A percentile compares a stretch with the other conserved stretches of the same genome.
phyloP scores from a whole-genome alignment of 2,113 vertebrate species.

The Sakesphorus luctuosus region DNA sequence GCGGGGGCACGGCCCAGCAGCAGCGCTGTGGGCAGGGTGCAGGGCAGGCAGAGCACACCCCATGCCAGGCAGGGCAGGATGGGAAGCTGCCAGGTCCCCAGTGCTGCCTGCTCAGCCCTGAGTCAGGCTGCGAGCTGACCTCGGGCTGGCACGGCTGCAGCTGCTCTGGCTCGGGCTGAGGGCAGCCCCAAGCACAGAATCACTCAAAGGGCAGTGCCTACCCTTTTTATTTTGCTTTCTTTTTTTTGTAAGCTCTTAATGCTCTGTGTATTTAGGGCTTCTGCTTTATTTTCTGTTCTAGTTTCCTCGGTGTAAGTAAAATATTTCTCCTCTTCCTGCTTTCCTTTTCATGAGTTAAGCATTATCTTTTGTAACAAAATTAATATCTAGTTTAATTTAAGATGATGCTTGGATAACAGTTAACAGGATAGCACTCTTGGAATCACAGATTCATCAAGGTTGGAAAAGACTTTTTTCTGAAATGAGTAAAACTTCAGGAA shows the following conservation, averaged over 20 bases:
- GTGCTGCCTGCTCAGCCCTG: neutral
- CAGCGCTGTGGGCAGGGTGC: neutral
- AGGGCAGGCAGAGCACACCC: neutral
- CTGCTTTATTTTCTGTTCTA: neutral
- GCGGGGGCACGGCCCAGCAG: too few relatives aligned
- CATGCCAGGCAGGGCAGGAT: neutral
- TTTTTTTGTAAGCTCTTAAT: neutral
- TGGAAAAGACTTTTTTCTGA: neutral
- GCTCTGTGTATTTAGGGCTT: neutral
- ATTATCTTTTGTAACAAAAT: neutral
- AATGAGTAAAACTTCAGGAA: neutral
- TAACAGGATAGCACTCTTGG: neutral
- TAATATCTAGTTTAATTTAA: neutral
- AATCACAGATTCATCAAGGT: neutral
- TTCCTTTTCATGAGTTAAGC: neutral
- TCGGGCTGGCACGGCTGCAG: neutral
- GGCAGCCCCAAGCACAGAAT: neutral
- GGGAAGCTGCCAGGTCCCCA: neutral
- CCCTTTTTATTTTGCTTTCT: neutral
- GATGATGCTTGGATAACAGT: neutral
- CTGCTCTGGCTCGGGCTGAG: neutral
- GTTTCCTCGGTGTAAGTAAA: neutral
- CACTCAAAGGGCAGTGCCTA: neutral
- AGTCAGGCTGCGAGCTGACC: neutral
- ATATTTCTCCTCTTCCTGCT: neutral